Conservation (phyloP, 30 jellyfish, hydroid and myxozoan species). For the Aurelia aurita complex sp. Pacific region DNA sequence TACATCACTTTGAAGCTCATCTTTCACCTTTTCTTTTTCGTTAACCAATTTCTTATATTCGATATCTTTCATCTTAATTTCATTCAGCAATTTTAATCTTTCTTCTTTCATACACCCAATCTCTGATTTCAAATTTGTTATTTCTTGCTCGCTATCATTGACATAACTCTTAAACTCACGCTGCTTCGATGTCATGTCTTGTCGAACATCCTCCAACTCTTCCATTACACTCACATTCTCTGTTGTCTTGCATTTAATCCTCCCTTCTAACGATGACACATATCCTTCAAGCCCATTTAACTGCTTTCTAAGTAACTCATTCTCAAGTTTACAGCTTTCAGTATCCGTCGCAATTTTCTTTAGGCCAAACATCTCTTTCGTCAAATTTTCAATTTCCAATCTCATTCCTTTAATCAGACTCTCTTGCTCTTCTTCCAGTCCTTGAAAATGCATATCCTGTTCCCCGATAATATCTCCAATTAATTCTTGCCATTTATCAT, state of each 20-base stretch:
- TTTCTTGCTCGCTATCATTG: background rate
- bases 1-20: slow-evolving; percentile 39
- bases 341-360: slow-evolving; percentile 10
- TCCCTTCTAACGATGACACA: slow-evolving; percentile 48
- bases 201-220: slow-evolving; percentile 13
- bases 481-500: slow-evolving; percentile 28
- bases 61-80: slow-evolving; percentile 30
- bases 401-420: slow-evolving; percentile 12
- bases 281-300: slow-evolving; percentile 44
- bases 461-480: slow-evolving; percentile 15
- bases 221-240: slow-evolving; percentile 43
- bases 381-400: slow-evolving; percentile 13
- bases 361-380: slow-evolving; percentile 29
- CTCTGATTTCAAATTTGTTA: background rate
- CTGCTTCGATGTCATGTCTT: slow-evolving; percentile 19
- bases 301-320: slow-evolving; percentile 35
- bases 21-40: slow-evolving; percentile 15
- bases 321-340: slow-evolving; percentile 23
- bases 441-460: slow-evolving; percentile 5
- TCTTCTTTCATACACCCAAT: background rate
- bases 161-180: background rate
- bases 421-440: slow-evolving; percentile 21
- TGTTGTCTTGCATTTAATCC: slow-evolving; percentile 27
- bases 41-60: slow-evolving; percentile 22
- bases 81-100: slow-evolving; percentile 9